Evolutionary conservation across 2,797 vertebrate genomes (phyloP).

Genomic region (Eidolon dupreanum): DNA sequence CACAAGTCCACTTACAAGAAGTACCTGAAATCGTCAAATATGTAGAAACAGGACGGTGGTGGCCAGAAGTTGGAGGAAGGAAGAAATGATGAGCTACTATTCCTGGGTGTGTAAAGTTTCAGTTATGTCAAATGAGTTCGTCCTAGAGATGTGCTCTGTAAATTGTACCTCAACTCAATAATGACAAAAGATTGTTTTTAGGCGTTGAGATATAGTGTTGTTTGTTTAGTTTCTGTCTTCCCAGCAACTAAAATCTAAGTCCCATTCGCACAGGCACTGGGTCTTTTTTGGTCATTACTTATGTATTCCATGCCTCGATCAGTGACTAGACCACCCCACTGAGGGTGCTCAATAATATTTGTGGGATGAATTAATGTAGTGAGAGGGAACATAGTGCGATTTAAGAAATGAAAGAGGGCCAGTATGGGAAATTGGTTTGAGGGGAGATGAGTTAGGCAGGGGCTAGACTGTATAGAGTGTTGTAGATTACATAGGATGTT

Average conservation of each 20-base stretch:
- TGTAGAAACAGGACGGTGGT: background rate
- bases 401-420: background rate
- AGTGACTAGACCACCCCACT: background rate
- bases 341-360: background rate
- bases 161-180: background rate
- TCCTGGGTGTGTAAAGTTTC: background rate
- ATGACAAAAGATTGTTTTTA: background rate
- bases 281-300: background rate
- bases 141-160: background rate
- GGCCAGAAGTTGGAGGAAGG: background rate
- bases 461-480: background rate
- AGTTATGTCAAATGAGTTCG: background rate
- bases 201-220: background rate
- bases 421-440: background rate
- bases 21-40: background rate
- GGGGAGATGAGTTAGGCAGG: background rate
- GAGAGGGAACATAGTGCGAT: background rate
- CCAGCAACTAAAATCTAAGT: slow-evolving; percentile 3
- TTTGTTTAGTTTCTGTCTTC: background rate
- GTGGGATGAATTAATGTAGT: background rate
- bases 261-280: background rate
- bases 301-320: background rate
- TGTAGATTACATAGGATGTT: background rate
- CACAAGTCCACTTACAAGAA: background rate
- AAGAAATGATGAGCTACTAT: background rate